Base-by-base conservation (phyloP, 2,888 invertebrate genomes). In the Sarcophaga variegata region DNA sequence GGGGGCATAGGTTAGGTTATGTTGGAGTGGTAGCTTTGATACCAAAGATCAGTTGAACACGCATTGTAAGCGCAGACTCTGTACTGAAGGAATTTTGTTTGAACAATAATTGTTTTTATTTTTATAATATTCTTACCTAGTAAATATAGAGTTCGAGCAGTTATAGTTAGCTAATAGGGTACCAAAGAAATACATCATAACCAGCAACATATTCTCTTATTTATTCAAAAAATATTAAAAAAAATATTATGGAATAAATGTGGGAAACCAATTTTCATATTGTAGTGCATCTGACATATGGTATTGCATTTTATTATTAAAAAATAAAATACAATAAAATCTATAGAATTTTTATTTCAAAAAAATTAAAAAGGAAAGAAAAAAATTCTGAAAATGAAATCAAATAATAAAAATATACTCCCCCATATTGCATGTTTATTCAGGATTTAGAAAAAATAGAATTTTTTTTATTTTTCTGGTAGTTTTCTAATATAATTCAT, bases 251-350 rank as follows among this genome's bases (percentile, higher is more conserved):
- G 37, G 59, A 45, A 67, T n/a, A 54, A 49, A 37, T 79, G 27
- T 71, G 14, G 14, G 27, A 54, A 79, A 71, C 64, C 64, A 77
- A 75, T 76, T 67, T 79, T 63, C 71, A 66, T 70, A 74, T 75
- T 45, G 63, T 54, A 77, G 63, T 81, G 80, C 74, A 83, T 22
- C 62, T 59, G 76, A 81, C 80, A 83, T 60, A 74, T 83, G 77
- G 63, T 45, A 77, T 67, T 80, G 59, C 62, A 72, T 76, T 83
- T 77, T 69, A 83, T 77, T 77, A 66, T 25, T 45, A 63, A 63
- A 77, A 81, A 67, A 37, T 10, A 37, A 37, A 37, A 37, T 37
- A 37, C 37, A 37, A 37, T 37, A 37, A 77, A 59, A 45, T 59
- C 6, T 25, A 63, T 47, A 62, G 62, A 47, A 66, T 64, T 64